Conservation (phyloP, 2,888 invertebrate species). For the Pterobdella sp. region DNA sequence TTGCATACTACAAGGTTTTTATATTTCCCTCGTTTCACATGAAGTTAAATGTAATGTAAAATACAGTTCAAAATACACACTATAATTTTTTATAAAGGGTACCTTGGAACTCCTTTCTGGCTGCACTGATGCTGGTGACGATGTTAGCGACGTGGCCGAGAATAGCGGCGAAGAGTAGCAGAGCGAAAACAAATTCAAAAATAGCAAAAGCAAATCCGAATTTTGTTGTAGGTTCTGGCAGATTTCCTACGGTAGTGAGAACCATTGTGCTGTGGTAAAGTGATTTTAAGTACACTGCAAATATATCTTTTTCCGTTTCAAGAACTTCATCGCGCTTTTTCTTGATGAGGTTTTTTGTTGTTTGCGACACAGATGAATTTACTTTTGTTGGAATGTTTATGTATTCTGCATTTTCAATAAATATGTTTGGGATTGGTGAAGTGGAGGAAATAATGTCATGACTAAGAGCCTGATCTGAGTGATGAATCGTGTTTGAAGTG, state of each 20-base stretch:
- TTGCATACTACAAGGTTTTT: too few species aligned
- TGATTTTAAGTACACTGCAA: slow-evolving; percentile 85
- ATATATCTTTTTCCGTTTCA: slow-evolving; percentile 40
- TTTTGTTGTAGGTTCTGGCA: slow-evolving; percentile 82
- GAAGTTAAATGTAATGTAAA: too few species aligned
- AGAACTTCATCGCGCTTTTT: not conserved
- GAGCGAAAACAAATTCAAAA: slow-evolving; percentile 82
- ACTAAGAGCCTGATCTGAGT: too few species aligned
- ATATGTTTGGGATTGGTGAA: too few species aligned
- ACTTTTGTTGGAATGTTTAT: not conserved
- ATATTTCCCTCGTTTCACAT: too few species aligned
- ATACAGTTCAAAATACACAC: slow-evolving; percentile 6
- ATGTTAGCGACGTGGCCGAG: slow-evolving; percentile 96
- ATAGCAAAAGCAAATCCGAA: slow-evolving; percentile 92
- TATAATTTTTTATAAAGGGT: too few species aligned
- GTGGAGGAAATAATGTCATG: too few species aligned
- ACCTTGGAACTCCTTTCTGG: slow-evolving; percentile 97
- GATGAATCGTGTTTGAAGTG: too few species aligned
- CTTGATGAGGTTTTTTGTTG: not conserved
- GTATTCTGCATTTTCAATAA: too few species aligned
- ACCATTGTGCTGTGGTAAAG: slow-evolving; percentile 97
- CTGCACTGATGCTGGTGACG: slow-evolving; percentile 91
- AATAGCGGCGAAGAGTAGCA: slow-evolving; percentile 89
- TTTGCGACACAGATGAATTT: not conserved
- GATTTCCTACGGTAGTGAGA: slow-evolving; percentile 85